A percentile compares a stretch with the other conserved stretches of the same genome.
Evolutionary conservation across 2,888 invertebrate species (phyloP).

Genomic region (Drosophila niveifrons): DNA sequence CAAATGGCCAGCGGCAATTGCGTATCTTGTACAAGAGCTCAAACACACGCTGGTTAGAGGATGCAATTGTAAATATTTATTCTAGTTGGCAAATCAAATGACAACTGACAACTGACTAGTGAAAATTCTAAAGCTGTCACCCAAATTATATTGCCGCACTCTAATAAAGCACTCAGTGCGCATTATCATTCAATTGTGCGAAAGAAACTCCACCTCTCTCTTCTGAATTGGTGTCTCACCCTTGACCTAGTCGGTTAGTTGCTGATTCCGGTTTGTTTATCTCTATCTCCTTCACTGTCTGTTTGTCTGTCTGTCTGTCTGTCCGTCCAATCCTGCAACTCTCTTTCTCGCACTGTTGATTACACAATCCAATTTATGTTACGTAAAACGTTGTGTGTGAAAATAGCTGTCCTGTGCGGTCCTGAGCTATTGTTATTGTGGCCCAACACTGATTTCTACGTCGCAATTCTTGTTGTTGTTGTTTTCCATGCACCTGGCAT

Average conservation of each 20-base stretch:
- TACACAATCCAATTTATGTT: conserved; percentile 74
- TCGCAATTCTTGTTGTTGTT: conserved; percentile 47
- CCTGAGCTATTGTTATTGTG: conserved; percentile 30
- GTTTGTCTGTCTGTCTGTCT: neutral
- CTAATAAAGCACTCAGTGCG: conserved; percentile 26
- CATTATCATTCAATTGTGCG: conserved; percentile 28
- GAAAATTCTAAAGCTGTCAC: conserved; percentile 9
- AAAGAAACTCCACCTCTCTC: neutral
- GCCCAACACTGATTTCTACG: conserved; percentile 55
- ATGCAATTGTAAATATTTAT: conserved; percentile 42
- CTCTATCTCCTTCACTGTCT: conserved; percentile 10
- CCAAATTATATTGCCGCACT: conserved; percentile 14
- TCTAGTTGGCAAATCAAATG: conserved; percentile 19
- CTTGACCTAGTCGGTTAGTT: conserved; percentile 53
- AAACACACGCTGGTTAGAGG: neutral
- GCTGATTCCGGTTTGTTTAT: conserved; percentile 14
- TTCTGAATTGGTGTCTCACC: conserved; percentile 7
- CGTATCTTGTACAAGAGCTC: conserved; percentile 37
- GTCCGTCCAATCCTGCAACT: conserved; percentile 3
- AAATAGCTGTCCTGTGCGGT: conserved; percentile 62
- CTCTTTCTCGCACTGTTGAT: conserved; percentile 49
- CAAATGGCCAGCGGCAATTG: conserved; percentile 33
- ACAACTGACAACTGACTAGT: conserved; percentile 12
- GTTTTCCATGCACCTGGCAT: conserved; percentile 41
- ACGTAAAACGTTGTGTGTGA: conserved; percentile 69